phyloP scores from a whole-genome alignment of 2,113 vertebrate genomes.

The Heterotilapia buettikoferi region DNA sequence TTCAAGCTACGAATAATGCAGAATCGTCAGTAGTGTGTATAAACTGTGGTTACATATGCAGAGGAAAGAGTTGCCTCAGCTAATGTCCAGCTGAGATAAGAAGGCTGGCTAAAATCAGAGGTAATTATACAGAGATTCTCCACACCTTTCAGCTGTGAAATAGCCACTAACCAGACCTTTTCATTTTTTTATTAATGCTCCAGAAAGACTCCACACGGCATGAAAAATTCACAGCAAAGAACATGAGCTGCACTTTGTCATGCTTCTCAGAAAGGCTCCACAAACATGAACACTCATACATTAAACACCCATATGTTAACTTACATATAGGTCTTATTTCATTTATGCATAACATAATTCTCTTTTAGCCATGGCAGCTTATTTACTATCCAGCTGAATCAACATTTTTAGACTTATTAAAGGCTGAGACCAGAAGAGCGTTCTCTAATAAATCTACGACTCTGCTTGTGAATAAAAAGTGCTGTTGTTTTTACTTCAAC shows the following conservation, averaged over 20 bases:
- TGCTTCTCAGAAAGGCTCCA: background rate
- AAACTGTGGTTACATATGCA: background rate
- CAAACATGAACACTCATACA: background rate
- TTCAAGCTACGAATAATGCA: rapidly evolving
- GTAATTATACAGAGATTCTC: slow-evolving; percentile 28
- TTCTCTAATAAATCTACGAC: slow-evolving; percentile 10
- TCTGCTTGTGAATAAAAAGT: background rate
- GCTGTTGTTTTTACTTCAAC: slow-evolving; percentile 28
- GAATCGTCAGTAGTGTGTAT: background rate
- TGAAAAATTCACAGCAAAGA: background rate
- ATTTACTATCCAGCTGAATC: background rate
- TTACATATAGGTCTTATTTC: background rate
- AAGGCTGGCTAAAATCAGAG: background rate
- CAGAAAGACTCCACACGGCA: background rate
- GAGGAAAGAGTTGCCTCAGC: background rate
- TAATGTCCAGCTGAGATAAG: background rate
- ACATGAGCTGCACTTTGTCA: background rate
- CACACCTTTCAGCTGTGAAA: slow-evolving; percentile 30
- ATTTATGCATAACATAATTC: background rate
- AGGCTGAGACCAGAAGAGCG: background rate
- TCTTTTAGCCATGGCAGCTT: background rate
- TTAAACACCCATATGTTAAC: background rate
- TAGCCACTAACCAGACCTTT: background rate
- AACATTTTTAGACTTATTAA: background rate
- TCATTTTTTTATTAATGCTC: slow-evolving; percentile 10